phyloP scores from a whole-genome alignment of 37 sponge, comb jelly and placozoan genomes.

The Chondrilla cf. caribensis region DNA sequence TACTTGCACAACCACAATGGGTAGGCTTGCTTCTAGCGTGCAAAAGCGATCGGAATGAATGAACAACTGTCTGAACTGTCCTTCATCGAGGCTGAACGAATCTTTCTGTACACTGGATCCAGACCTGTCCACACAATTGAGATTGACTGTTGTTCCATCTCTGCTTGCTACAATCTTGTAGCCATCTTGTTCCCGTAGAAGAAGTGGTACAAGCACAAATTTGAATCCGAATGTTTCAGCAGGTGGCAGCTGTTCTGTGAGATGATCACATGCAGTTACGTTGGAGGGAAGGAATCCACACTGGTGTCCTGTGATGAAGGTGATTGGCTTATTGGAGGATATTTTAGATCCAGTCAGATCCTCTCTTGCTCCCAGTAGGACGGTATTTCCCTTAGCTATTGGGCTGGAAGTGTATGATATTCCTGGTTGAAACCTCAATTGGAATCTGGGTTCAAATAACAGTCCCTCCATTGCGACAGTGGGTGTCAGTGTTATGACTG shows the following conservation, averaged over 20 bases:
- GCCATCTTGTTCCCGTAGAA: background rate
- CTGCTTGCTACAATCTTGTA: background rate
- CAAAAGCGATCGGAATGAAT: background rate
- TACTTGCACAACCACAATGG: background rate
- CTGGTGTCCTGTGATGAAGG: constrained; percentile 45
- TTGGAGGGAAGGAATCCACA: constrained; percentile 36
- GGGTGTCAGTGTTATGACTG: constrained; percentile 35
- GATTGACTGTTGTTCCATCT: background rate
- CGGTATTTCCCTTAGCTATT: too few species aligned
- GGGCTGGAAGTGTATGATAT: too few species aligned
- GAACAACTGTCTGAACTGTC: background rate
- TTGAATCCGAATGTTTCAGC: constrained; percentile 5
- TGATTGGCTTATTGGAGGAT: constrained; percentile 22
- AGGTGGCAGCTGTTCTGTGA: constrained; percentile 30
- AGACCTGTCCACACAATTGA: background rate
- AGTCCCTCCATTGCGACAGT: background rate
- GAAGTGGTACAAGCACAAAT: background rate
- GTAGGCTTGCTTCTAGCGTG: background rate
- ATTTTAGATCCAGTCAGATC: constrained; percentile 23
- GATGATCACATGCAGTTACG: constrained; percentile 25
- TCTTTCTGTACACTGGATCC: background rate
- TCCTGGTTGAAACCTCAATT: too few species aligned
- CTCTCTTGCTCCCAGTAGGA: background rate
- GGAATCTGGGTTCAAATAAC: background rate
- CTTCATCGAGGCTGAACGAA: background rate